Evolutionary conservation across 2,113 vertebrate species (phyloP), one percentile per base, ranked within the genome.

Genomic region (Ctenodactylus gundi): DNA sequence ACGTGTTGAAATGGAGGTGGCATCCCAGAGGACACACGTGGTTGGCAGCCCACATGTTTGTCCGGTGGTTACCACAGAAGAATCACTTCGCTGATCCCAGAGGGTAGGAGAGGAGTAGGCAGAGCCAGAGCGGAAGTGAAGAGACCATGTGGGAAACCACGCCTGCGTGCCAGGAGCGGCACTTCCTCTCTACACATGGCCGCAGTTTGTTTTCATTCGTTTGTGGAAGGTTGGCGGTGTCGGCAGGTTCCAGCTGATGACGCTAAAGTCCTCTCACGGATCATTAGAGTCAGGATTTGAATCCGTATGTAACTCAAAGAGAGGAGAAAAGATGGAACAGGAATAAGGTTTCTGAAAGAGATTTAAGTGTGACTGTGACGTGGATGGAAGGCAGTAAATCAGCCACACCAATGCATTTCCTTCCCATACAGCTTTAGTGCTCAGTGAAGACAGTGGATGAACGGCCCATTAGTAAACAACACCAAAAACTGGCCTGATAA

Each of bases 1-100:
- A 23, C 0, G 0, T 6, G 2, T 8, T 10, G 13, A 21, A 60
- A 11, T 18, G 53, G 9, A 53, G 17, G 34, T 12, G 29, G 27
- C 41, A 11, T 4, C 14, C 60, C 49, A 64, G 51, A 83, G 60
- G 44, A 8, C 53, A 3, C 7, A 7, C 7, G 58, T 29, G 12
- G n/a, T 27, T 27, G 44, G 17, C 44, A 44, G 34, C 27, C 31
- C 34, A 18, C 12, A 2, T 82, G 9, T n/a, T 18, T 25, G 23
- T 51, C 49, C 31, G 17, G 27, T 41, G 15, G 1, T 68, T 41
- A 85, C 46, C 53, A 36, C 1, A 14, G 29, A 68, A 87, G 57
- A 41, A 18, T 58, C 51, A 10, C 3, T 18, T 83, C 65, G 55
- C 31, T 27, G 29, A 70, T 3, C 39, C 0, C 53, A 80, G 62